A percentile compares a stretch with the other conserved stretches of the same genome.
Conservation (phyloP, 2,113 vertebrate species). For the Chaetops frenatus region DNA sequence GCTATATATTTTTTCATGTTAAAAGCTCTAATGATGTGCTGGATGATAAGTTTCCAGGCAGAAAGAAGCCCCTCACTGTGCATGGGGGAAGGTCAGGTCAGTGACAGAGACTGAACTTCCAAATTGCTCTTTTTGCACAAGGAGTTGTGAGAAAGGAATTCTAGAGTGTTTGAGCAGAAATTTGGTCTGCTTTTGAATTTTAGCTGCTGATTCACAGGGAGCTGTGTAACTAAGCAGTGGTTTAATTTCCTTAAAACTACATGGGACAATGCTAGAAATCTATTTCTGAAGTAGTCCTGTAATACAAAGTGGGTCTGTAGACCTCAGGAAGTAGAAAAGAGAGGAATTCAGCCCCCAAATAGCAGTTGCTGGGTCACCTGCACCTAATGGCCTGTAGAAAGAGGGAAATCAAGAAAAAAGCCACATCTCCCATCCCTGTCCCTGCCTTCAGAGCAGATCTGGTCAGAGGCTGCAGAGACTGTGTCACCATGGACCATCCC, state of each 20-base stretch:
- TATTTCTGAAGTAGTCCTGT: not conserved
- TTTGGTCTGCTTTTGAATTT: not conserved
- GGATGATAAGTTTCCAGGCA: constrained; percentile 33
- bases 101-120: constrained; percentile 16
- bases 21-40: constrained; percentile 54
- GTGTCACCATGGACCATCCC: fast-evolving
- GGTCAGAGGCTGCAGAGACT: not conserved
- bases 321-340: not conserved
- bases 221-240: not conserved
- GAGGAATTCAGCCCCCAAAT: not conserved
- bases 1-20: constrained; percentile 44
- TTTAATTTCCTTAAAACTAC: not conserved
- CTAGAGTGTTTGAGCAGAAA: not conserved
- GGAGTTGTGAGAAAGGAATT: constrained; percentile 29
- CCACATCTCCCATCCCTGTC: not conserved
- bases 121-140: constrained; percentile 20
- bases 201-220: not conserved
- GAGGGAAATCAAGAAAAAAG: not conserved
- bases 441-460: not conserved
- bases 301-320: not conserved
- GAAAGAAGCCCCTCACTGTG: not conserved
- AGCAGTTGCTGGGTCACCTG: not conserved
- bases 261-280: not conserved
- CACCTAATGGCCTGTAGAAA: not conserved
- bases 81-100: constrained; percentile 25